These are phyloP conservation scores for Hesperia comma DNA, from an alignment of 2,888 invertebrate genomes.

Conservation along the genomic window DNA sequence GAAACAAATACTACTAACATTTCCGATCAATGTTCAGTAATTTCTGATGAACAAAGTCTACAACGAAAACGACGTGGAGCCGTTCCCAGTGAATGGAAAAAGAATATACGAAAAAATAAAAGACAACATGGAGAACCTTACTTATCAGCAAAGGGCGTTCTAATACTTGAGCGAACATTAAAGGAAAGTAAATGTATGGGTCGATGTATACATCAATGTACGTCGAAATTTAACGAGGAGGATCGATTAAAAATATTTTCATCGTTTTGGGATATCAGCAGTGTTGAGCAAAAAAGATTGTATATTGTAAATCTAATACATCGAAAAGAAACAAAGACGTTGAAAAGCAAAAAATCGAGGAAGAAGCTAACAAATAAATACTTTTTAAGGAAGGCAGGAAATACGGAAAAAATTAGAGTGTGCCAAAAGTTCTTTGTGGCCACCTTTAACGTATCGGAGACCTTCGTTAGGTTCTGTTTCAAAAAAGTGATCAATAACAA, in stretches of 20 bases:
- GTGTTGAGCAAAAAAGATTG: slow-evolving; percentile 41
- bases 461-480: slow-evolving; percentile 36
- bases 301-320: slow-evolving; percentile 40
- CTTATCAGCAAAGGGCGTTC: slow-evolving; percentile 38
- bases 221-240: slow-evolving; percentile 37
- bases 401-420: slow-evolving; percentile 12
- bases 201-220: slow-evolving; percentile 40
- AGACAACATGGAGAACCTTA: slow-evolving; percentile 42
- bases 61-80: slow-evolving; percentile 30
- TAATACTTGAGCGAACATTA: slow-evolving; percentile 40
- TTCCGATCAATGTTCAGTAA: not conserved
- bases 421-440: slow-evolving; percentile 38
- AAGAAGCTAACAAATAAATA: slow-evolving; percentile 35
- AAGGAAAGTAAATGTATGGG: slow-evolving; percentile 37
- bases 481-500: slow-evolving; percentile 34
- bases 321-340: slow-evolving; percentile 27
- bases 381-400: slow-evolving; percentile 18
- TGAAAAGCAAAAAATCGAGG: slow-evolving; percentile 28
- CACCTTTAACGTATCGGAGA: slow-evolving; percentile 38
- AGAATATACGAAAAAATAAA: slow-evolving; percentile 40
- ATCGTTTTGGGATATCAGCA: slow-evolving; percentile 38
- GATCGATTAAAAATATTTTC: slow-evolving; percentile 39
- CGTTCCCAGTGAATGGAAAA: slow-evolving; percentile 40
- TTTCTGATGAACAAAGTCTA: not conserved
- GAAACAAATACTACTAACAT: not conserved